Conservation (phyloP, 64 coral and sea anemone genomes). For the Anthopleura sola region DNA sequence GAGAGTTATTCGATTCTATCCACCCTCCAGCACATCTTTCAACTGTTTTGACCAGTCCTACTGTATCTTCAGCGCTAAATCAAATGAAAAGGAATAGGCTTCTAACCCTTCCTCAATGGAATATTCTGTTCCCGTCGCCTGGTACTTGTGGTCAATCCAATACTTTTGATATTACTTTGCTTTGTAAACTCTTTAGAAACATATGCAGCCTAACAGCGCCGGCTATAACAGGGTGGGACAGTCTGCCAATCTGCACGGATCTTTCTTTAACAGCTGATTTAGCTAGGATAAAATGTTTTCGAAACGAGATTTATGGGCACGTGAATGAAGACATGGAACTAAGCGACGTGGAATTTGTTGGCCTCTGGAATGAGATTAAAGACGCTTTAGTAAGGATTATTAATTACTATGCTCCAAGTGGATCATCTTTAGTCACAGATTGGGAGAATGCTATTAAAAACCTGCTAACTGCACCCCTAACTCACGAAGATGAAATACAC, state of each 20-base stretch:
- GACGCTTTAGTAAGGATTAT: background rate
- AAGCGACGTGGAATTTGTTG: background rate
- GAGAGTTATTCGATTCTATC: slow-evolving; percentile 18
- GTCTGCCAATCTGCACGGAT: slow-evolving; percentile 13
- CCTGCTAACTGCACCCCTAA: background rate
- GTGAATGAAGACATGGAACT: background rate
- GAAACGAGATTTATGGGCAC: slow-evolving; percentile 24
- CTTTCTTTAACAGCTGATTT: slow-evolving; percentile 5
- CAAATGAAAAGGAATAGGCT: background rate
- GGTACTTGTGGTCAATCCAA: background rate
- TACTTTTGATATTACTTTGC: slow-evolving; percentile 15
- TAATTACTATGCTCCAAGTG: background rate
- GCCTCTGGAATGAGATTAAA: slow-evolving; percentile 8
- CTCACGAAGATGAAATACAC: background rate
- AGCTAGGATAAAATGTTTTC: slow-evolving; percentile 24
- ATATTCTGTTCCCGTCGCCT: background rate
- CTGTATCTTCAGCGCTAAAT: background rate
- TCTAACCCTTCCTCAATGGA: background rate
- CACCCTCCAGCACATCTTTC: slow-evolving; percentile 4
- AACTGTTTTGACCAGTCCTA: background rate
- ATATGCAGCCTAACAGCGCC: slow-evolving; percentile 7
- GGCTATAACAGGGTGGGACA: slow-evolving; percentile 17
- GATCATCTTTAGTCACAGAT: background rate
- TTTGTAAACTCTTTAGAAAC: background rate
- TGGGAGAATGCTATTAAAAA: background rate